These are phyloP conservation scores for Cataglyphis albicans DNA, from an alignment of 2,888 invertebrate species.

Conservation along the genomic window DNA sequence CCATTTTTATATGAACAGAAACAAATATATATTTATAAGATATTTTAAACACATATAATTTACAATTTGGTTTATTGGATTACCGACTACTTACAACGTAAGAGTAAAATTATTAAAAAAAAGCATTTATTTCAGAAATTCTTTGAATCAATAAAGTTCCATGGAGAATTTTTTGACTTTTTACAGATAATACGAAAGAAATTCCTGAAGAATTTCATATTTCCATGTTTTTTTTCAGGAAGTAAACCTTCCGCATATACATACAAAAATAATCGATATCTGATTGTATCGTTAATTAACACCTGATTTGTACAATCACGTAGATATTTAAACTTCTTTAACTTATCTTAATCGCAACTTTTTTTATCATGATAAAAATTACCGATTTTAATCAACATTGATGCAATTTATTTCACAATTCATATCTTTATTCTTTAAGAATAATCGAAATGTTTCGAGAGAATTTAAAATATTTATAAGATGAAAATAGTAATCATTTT, in stretches of 20 bases:
- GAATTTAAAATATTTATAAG: not conserved
- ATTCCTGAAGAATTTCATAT: too few relatives aligned
- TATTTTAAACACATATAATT: too few relatives aligned
- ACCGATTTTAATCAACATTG: not conserved
- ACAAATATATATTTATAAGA: too few relatives aligned
- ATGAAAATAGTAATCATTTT: not conserved
- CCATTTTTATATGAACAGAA: too few relatives aligned
- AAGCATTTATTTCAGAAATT: too few relatives aligned
- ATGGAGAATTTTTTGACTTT: too few relatives aligned
- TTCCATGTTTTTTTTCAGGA: too few relatives aligned
- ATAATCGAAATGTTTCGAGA: not conserved
- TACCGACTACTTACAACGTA: too few relatives aligned
- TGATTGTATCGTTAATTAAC: not conserved
- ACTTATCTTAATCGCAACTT: not conserved
- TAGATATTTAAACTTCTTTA: not conserved
- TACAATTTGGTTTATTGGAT: too few relatives aligned
- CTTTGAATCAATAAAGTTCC: too few relatives aligned
- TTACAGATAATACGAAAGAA: too few relatives aligned
- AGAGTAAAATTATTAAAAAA: too few relatives aligned
- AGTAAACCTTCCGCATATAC: not conserved
- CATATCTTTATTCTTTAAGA: not conserved
- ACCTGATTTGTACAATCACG: not conserved
- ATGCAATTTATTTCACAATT: not conserved
- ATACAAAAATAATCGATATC: constrained; percentile 15
- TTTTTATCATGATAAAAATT: not conserved